Evolutionary conservation across 2,888 invertebrate genomes (phyloP), one percentile per base, ranked within the genome.

Genomic region (Boloria selene): DNA sequence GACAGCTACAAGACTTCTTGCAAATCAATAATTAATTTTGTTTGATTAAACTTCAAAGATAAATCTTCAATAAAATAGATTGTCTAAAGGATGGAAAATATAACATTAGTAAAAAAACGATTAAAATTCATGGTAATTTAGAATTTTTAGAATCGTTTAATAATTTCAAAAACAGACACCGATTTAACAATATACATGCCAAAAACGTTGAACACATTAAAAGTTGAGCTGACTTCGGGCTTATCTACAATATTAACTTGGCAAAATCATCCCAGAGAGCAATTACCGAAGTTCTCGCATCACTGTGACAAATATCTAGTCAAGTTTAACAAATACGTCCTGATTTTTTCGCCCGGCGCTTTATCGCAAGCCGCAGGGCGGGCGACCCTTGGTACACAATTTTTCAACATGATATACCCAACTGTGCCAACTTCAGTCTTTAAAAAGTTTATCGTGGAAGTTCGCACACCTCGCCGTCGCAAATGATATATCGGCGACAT

Each of bases 391-490:
- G 89, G 87, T 90, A 91, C 86, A 91, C 90, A 89, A 90, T 91
- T 90, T 92, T 91, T 91, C 89, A 90, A 83, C 78, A 79, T 84
- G 89, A 90, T 89, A 90, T 90, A 86, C 50, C 81, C 71, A 63
- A 78, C 78, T 77, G 78, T 76, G 79, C 78, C 80, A 83, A 88
- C 82, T 87, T 83, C 85, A 90, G 90, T 92, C 89, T 90, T 91
- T 91, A 90, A 91, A 80, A 92, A 91, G 89, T 92, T 90, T 89
- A 91, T 90, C 90, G 82, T 77, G 79, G 83, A 88, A 87, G 85
- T 89, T 88, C 76, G 88, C 86, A 81, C 85, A 88, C 88, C 88
- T 86, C 82, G 79, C 80, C 79, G 82, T 77, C 82, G 79, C 78
- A 79, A 78, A 87, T 91, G 90, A 90, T 88, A 84, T 87, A 90